A percentile compares a stretch with the other conserved stretches of the same genome.
Evolutionary conservation across 2,113 vertebrate genomes (phyloP).

Genomic region (Silurus glanis): DNA sequence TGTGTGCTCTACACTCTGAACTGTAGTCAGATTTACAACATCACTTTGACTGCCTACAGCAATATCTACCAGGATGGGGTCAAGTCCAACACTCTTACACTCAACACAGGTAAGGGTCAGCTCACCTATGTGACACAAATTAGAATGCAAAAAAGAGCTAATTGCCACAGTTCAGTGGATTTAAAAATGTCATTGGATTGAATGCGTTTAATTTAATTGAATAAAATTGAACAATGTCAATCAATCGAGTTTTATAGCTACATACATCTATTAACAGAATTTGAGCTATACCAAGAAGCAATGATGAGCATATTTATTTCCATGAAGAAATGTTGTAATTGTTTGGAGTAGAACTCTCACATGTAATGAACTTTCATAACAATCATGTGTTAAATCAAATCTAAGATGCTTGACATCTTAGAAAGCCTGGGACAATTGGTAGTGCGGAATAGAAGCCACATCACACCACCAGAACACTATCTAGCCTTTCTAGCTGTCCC

Average conservation of each 20-base stretch:
- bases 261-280: not conserved
- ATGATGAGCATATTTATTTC: not conserved
- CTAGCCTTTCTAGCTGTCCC: no score
- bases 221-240: not conserved
- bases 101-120: slow-evolving; percentile 67
- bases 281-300: not conserved
- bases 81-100: slow-evolving; percentile 40
- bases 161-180: not conserved
- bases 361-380: no score
- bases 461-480: no score
- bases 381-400: no score
- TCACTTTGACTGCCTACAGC: slow-evolving; percentile 67
- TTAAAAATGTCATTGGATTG: not conserved
- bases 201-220: not conserved
- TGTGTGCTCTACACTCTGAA: slow-evolving; percentile 63
- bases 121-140: not conserved
- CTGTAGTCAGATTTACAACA: slow-evolving; percentile 69
- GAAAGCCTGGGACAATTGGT: no score
- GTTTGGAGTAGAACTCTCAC: no score
- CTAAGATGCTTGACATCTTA: no score
- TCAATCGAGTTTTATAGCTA: not conserved
- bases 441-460: no score
- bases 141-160: not conserved
- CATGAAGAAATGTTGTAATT: no score
- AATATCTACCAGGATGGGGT: slow-evolving; percentile 55